Evolutionary conservation across 1,140 invertebrate species (phyloP), one percentile per base, ranked within the genome.

Genomic region (Calliphora vicina): DNA sequence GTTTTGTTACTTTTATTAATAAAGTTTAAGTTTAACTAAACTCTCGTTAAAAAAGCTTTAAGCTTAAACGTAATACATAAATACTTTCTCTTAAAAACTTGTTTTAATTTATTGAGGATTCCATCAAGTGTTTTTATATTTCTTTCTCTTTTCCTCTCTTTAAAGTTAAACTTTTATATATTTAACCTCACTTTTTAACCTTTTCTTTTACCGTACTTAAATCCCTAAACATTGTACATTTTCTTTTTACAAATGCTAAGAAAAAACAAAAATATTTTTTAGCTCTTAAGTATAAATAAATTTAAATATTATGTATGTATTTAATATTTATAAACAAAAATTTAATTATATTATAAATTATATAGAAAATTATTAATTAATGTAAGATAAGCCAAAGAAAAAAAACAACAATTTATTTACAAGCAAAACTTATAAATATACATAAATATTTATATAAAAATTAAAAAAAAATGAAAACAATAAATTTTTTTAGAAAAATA

Each of bases 321-420:
- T 67, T 67, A 67, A 67, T 67, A 67, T 67, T 67, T 67, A 67
- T 67, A 67, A 50, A 67, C 61, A 67, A 67, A 67, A 67, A 67
- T 8, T 35, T 35, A 35, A 35, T 35, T 35, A 8, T 35, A 35
- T 35, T 50, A 50, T 45, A 43, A 43, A 78, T 35, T 76, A 35
- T 43, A 45, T 42, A 78, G 74, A 78, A 78, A 78, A 78, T 78
- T 42, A 78, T 67, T 67, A 78, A 78, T 78, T 78, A 78, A 83
- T 81, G 43, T 83, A 83, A 81, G 83, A 83, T 83, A 83, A 83
- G 83, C 83, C 83, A 83, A 83, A 83, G 83, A 83, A 82, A 80
- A 80, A 67, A 72, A 76, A 76, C 27, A 76, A 76, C 17, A 76
- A 78, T 78, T 74, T 78, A 78, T 43, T 25, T 78, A 78, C 80